phyloP scores from a whole-genome alignment of 2,888 invertebrate species.

The Caenorhabditis sp. region DNA sequence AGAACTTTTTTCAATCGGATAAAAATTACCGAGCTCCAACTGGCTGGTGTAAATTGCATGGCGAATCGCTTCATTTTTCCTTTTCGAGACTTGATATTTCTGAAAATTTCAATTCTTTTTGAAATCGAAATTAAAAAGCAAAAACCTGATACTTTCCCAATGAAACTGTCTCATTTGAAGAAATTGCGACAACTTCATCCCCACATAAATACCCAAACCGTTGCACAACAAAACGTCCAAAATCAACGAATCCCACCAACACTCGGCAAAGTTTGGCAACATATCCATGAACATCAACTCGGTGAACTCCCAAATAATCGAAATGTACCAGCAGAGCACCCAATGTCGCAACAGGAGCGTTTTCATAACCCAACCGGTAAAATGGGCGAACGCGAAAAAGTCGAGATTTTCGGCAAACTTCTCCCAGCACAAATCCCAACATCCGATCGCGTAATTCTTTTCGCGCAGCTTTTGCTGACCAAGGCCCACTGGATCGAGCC shows the following conservation, averaged over 20 bases:
- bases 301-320: conserved; percentile 98
- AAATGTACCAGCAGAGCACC: conserved; percentile 96
- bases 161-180: conserved; percentile 98
- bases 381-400: conserved; percentile 95
- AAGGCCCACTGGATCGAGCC: conserved; percentile 86
- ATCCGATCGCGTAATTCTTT: conserved; percentile 88
- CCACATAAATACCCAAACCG: conserved; percentile 94
- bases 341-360: conserved; percentile 86
- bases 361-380: conserved; percentile 96
- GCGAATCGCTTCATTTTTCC: conserved; percentile 96
- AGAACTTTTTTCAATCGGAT: not conserved
- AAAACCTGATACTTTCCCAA: conserved; percentile 86
- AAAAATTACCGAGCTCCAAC: conserved; percentile 84
- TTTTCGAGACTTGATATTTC: conserved; percentile 92
- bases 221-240: conserved; percentile 95
- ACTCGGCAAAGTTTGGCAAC: conserved; percentile 73
- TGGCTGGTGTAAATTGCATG: conserved; percentile 94
- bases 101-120: conserved; percentile 69
- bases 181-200: conserved; percentile 87
- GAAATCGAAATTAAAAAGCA: conserved; percentile 71
- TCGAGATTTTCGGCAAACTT: conserved; percentile 91
- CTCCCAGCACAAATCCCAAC: conserved; percentile 87
- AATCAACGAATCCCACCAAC: conserved; percentile 98
- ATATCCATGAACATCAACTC: conserved; percentile 75
- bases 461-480: conserved; percentile 59